phyloP scores from a whole-genome alignment of 2,888 invertebrate species.

The Ectemnius continuus region DNA sequence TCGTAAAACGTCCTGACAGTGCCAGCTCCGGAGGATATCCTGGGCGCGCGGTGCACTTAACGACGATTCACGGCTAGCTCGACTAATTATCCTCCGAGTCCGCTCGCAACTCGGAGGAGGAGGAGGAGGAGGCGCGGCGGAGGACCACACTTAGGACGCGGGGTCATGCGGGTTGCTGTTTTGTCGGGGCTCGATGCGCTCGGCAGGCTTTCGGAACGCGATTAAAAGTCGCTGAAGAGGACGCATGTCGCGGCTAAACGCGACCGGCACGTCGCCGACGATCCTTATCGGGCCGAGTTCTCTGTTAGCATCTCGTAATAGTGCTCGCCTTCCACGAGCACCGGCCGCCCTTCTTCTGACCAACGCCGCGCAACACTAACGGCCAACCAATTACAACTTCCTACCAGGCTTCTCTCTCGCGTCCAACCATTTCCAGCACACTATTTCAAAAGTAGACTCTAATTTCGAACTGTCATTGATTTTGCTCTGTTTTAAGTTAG shows the following conservation, averaged over 20 bases:
- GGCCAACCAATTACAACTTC: too few species aligned
- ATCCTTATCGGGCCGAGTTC: slow-evolving; percentile 48
- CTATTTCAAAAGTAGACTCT: too few species aligned
- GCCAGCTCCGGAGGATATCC: slow-evolving; percentile 64
- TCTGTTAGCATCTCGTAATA: slow-evolving; percentile 13
- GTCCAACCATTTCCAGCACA: too few species aligned
- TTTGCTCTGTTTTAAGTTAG: too few species aligned
- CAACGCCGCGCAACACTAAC: too few species aligned
- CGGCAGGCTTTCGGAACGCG: slow-evolving; percentile 65
- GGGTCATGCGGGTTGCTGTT: slow-evolving; percentile 58
- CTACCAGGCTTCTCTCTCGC: too few species aligned
- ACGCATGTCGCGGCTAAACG: slow-evolving; percentile 52
- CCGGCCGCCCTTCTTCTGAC: background rate
- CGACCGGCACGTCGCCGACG: slow-evolving; percentile 45
- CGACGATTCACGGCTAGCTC: slow-evolving; percentile 65
- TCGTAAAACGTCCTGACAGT: slow-evolving; percentile 1
- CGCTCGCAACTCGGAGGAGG: too few species aligned
- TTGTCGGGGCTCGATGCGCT: slow-evolving; percentile 68
- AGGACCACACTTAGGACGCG: slow-evolving; percentile 49
- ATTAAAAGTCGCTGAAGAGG: slow-evolving; percentile 55
- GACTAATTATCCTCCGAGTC: slow-evolving; percentile 62
- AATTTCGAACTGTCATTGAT: too few species aligned
- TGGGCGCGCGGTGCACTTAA: slow-evolving; percentile 55
- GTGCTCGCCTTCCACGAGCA: slow-evolving; percentile 21
- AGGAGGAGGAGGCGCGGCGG: slow-evolving; percentile 2